Base-by-base conservation (phyloP, 1,140 invertebrate species). In the Euborellia annulipes region DNA sequence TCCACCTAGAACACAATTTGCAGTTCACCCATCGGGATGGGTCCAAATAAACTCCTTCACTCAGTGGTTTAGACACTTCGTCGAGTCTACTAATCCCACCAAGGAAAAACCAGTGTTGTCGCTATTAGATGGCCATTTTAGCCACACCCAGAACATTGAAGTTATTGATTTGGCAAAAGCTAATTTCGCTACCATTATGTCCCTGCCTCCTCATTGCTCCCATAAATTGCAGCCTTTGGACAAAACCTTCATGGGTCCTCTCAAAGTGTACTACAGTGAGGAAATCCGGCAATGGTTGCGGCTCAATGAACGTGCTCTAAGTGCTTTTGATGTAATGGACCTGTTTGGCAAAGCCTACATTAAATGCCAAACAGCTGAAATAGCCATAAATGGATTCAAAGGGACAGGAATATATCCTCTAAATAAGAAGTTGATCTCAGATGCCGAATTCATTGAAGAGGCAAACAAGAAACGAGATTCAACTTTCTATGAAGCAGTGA, bases 191-290 rank as follows among this genome's bases (percentile, higher is more conserved):
- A 27, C 27, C n/a, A 45, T 45, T 22, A 20, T 45, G 16, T 19
- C 3, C 27, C 27, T 45, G 32, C 43, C 27, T n/a, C 58, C 62
- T 22, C 62, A 67, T 49, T 54, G 52, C n/a, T 59, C 56, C 6
- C 57, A 65, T 48, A 50, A 54, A 23, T 43, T 66, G 36, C 62
- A 68, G 36, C 62, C 62, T 20, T 48, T 64, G 11, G 62, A 64
- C 39, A 51, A 56, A 14, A 41, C 55, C 20, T 60, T 64, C 43
- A 62, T 64, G 57, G 50, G 50, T 32, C 58, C 58, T 14, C 45
- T 65, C 27, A 63, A 56, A 43, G 56, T n/a, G n/a, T 58, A 55
- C 43, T 65, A 62, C 45, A 50, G 43, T 42, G 41, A 58, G 44
- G 57, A 57, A 51, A 48, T 60, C 16, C 19, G 46, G 47, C 50